phyloP scores from a whole-genome alignment of 1,140 invertebrate genomes.

The Belonocnema kinseyi region DNA sequence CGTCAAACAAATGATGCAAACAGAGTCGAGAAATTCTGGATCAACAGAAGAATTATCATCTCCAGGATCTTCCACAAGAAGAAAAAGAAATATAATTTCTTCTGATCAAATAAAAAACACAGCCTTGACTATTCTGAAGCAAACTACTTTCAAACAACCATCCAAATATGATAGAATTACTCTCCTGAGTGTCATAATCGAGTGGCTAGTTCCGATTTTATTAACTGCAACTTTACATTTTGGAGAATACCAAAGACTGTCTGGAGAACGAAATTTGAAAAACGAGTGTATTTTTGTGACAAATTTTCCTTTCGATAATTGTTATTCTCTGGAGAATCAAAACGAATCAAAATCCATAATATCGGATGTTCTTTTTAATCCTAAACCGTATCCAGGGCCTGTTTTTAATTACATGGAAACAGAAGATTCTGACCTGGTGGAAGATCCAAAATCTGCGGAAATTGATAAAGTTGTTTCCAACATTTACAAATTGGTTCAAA shows the following conservation, averaged over 20 bases:
- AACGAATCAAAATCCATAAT: neutral
- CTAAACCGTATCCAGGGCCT: neutral
- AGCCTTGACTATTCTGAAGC: neutral
- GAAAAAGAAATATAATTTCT: neutral
- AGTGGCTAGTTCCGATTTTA: constrained; percentile 54
- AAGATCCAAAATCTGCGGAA: constrained; percentile 32
- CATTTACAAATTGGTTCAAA: constrained; percentile 46
- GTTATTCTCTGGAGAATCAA: neutral
- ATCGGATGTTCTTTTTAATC: neutral
- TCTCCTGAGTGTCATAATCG: constrained; percentile 39
- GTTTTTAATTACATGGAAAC: neutral
- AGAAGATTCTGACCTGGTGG: neutral
- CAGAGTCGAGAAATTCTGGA: neutral
- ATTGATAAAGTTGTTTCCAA: constrained; percentile 49
- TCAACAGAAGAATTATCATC: neutral
- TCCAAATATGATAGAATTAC: constrained; percentile 24
- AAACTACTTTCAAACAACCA: constrained; percentile 2
- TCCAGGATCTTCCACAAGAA: neutral
- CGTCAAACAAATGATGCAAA: constrained; percentile 1
- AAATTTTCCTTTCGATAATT: constrained; percentile 46
- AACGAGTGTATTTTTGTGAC: constrained; percentile 44
- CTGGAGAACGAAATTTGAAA: neutral
- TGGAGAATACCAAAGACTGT: constrained; percentile 37
- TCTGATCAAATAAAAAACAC: neutral
- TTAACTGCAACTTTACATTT: constrained; percentile 45